Evolutionary conservation across 2,797 vertebrate species (phyloP).

Genomic region (Hylomyscus alleni): DNA sequence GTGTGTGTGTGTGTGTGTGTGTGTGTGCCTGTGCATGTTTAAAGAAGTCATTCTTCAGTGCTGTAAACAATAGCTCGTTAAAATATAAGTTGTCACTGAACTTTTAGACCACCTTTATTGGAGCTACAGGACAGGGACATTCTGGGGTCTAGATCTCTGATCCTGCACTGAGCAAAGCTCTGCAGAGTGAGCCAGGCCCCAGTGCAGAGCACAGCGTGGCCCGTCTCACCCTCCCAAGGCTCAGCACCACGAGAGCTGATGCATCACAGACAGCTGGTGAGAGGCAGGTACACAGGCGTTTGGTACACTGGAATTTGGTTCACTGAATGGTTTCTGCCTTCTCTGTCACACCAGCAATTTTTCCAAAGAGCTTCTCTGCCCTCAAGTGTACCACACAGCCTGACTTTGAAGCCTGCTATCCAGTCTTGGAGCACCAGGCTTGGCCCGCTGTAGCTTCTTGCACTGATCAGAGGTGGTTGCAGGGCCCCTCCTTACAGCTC

Average conservation of each 20-base stretch:
- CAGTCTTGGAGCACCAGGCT: background rate
- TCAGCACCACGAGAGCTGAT: background rate
- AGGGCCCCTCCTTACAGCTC: background rate
- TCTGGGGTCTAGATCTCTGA: background rate
- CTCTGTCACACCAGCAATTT: background rate
- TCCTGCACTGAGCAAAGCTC: background rate
- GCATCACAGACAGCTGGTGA: fast-evolving
- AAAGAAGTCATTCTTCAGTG: background rate
- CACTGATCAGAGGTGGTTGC: fast-evolving
- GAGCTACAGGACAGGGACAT: fast-evolving
- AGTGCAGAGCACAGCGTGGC: fast-evolving
- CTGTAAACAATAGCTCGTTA: background rate
- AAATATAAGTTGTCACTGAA: background rate
- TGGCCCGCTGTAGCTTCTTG: fast-evolving
- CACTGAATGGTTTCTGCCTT: background rate
- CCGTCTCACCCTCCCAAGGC: fast-evolving
- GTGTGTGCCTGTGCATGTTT: too few relatives aligned
- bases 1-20: background rate
- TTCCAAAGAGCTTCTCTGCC: background rate
- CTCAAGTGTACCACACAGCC: fast-evolving
- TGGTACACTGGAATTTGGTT: background rate
- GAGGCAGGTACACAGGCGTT: background rate
- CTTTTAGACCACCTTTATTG: too few relatives aligned
- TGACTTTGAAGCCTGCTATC: too few relatives aligned
- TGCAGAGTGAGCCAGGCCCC: background rate